phyloP scores from a whole-genome alignment of 2,888 invertebrate genomes.

The Dastarcus helophoroides region DNA sequence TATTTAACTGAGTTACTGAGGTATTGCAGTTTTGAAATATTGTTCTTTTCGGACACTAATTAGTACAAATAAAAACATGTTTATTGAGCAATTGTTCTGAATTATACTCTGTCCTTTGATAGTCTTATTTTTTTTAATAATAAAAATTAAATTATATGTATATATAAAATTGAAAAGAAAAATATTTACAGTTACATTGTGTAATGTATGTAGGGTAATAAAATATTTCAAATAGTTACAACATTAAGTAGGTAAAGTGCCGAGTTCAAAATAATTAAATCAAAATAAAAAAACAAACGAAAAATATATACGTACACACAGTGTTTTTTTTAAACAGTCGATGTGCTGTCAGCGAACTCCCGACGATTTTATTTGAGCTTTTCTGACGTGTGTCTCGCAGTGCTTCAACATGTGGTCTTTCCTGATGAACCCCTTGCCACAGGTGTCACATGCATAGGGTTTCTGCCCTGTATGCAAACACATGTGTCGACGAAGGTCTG shows the following conservation, averaged over 20 bases:
- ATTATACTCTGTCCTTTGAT: conserved; percentile 22
- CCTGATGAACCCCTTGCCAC: conserved; percentile 79
- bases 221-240: conserved; percentile 14
- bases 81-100: conserved; percentile 25
- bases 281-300: too few species aligned
- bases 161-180: conserved; percentile 18
- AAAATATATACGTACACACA: neutral
- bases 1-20: conserved; percentile 39
- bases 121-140: conserved; percentile 9
- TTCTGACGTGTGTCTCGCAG: conserved; percentile 65
- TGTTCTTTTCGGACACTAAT: conserved; percentile 20
- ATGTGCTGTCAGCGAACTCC: neutral
- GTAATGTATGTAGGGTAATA: conserved; percentile 7
- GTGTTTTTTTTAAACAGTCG: neutral
- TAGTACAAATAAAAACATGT: conserved; percentile 17
- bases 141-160: conserved; percentile 12
- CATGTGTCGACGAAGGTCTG: conserved; percentile 76
- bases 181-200: conserved; percentile 8
- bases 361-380: conserved; percentile 26
- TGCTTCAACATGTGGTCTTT: conserved; percentile 89
- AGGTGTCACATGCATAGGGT: conserved; percentile 69
- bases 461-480: conserved; percentile 80
- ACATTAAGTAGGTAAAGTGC: conserved; percentile 29
- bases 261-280: too few species aligned
- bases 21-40: conserved; percentile 38